Evolutionary conservation across 2,797 vertebrate genomes (phyloP), one percentile per base, ranked within the genome.

Genomic region (Danio aesculapii): DNA sequence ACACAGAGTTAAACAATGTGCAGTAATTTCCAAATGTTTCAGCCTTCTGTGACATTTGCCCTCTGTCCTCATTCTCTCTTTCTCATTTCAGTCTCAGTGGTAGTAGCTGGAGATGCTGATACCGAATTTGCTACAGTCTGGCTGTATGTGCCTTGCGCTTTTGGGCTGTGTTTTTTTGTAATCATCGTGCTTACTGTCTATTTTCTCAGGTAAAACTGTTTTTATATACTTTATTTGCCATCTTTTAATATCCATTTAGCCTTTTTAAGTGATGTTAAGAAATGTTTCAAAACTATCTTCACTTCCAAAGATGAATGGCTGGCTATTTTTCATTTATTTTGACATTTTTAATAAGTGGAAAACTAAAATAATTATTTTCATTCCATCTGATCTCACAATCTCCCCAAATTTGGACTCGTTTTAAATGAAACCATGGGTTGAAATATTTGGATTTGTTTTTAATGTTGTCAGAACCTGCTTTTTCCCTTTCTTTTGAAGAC

Each of bases 181-280:
- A 0, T 86, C 44, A 6, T 67, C 16, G 16, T 73, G 4, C 46
- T 85, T 13, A 64, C 21, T 0, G 10, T 73, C 69, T 81, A 47
- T 75, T 46, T 76, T 17, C 17, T 87, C 81, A 83, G 85, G 86
- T 88, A 82, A 30, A 17, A 49, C 46, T 58, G 6, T 14, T 59
- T 9, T 14, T 10, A 2, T 44, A 13, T 41, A 6, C 21, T 10
- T 2, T 8, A 12, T 8, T 8, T 49, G 47, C 9, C 16, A 70
- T 17, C n/a, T 57, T 74, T 64, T 58, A 16, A 64, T 62, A 7
- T 50, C 16, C 19, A 17, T 17, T 69, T 49, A 50, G 12, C 9
- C 30, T 30, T 30, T 30, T 30, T 30, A 30, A 30, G 30, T 30
- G 30, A 30, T 30, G 30, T 30, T 30, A 30, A 30, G 30, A 30